Evolutionary conservation across 2,888 invertebrate genomes (phyloP).

Genomic region (Scrobipalpa costella): DNA sequence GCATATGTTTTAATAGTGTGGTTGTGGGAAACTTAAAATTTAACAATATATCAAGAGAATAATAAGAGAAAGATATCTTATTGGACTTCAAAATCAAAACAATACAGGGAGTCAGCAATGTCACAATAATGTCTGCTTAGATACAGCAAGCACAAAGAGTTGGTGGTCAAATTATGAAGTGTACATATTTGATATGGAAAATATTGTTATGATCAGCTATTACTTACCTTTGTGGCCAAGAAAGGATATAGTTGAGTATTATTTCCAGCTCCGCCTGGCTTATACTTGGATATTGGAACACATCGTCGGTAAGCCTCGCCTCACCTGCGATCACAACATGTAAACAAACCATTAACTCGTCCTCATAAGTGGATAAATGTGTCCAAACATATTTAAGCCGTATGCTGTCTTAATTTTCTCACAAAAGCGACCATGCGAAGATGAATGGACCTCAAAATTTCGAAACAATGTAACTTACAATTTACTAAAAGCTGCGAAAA

Average conservation of each 20-base stretch:
- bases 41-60: background rate
- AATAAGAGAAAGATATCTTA: background rate
- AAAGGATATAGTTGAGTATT: constrained; percentile 91
- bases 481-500: constrained; percentile 93
- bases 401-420: constrained; percentile 31
- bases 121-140: background rate
- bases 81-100: background rate
- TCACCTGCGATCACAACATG: constrained; percentile 86
- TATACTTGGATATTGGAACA: constrained; percentile 87
- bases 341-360: constrained; percentile 7
- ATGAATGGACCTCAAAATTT: constrained; percentile 58
- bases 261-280: constrained; percentile 91
- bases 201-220: background rate
- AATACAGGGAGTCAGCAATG: background rate
- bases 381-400: background rate
- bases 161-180: background rate
- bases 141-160: background rate
- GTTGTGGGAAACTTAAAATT: background rate
- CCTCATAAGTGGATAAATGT: background rate
- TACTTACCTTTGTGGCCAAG: constrained; percentile 93
- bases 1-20: background rate
- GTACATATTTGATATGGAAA: background rate
- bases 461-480: constrained; percentile 80
- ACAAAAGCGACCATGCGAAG: constrained; percentile 41
- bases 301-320: constrained; percentile 88